phyloP scores from a whole-genome alignment of 2,797 vertebrate genomes.

The Lacerta viridis region DNA sequence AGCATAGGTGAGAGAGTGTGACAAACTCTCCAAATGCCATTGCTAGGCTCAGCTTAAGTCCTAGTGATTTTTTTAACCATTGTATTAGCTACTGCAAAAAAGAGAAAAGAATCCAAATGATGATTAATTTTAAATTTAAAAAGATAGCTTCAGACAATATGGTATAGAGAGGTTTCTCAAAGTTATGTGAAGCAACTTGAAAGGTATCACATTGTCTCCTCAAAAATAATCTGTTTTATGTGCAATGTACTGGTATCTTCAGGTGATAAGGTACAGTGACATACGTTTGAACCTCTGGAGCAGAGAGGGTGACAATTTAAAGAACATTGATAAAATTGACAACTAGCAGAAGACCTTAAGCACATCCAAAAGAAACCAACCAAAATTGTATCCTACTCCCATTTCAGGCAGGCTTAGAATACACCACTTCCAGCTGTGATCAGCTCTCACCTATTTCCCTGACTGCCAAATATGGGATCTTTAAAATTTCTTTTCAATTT shows the following conservation, averaged over 20 bases:
- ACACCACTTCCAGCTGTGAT: background rate
- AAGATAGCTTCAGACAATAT: conserved; percentile 51
- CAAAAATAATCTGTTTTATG: conserved; percentile 31
- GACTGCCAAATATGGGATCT: background rate
- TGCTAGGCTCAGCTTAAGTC: conserved; percentile 69
- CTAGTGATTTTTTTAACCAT: conserved; percentile 66
- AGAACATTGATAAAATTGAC: background rate
- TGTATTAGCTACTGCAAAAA: conserved; percentile 66
- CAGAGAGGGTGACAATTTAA: too few species aligned
- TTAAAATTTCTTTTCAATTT: background rate
- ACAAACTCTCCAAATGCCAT: conserved; percentile 74
- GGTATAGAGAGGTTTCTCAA: conserved; percentile 65
- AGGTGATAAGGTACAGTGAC: background rate
- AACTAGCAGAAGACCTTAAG: background rate
- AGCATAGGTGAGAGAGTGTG: conserved; percentile 86
- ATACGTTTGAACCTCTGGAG: background rate
- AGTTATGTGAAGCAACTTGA: conserved; percentile 68
- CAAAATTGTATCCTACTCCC: background rate
- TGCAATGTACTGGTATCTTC: background rate
- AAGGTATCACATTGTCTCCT: conserved; percentile 19
- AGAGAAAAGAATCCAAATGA: conserved; percentile 72
- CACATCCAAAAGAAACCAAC: background rate
- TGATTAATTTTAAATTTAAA: conserved; percentile 72
- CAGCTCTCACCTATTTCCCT: background rate
- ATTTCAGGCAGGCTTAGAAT: background rate